Base-by-base conservation (phyloP, 2,797 vertebrate species). In the Phoeniculus purpureus region DNA sequence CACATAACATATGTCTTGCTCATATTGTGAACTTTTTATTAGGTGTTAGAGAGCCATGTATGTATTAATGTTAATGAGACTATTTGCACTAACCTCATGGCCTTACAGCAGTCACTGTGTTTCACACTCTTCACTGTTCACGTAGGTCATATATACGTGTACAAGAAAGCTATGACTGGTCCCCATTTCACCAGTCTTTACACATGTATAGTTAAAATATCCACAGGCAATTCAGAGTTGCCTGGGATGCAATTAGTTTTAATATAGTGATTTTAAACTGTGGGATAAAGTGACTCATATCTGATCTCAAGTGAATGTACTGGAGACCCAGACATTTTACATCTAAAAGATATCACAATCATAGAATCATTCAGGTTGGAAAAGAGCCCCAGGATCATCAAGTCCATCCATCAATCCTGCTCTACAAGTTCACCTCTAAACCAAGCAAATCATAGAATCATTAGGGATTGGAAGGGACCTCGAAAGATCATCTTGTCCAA, bases 31-130 rank as follows among this genome's bases (percentile, higher is more conserved):
- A n/a, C n/a, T n/a, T n/a, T n/a, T n/a, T n/a, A n/a, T n/a, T n/a
- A n/a, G n/a, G 62, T 90, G n/a, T 73, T 81, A 87, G 52, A 91
- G 89, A 91, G 92, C 71, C 83, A 92, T 43, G 47, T 84, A 75
- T 81, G 27, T 85, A 67, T 95, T 85, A 88, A 87, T 79, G 60
- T 79, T 92, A 76, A 88, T 74, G 51, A 89, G 34, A 37, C 20
- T 64, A 70, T 84, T 94, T 93, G 74, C 65, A 48, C 75, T 61
- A 50, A 81, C 71, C 64, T 93, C 4, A 0, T 1, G 14, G 48
- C 52, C 47, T 88, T 60, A 76, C 8, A 84, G 3, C 12, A 85
- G 77, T 90, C 82, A 71, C 74, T 82, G 6, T 73, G 54, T 90
- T 90, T 88, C 27, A 51, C 13, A 84, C 73, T 84, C 50, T 86